Percentiles rank a stretch among this genome's conserved stretches.
phyloP scores from a whole-genome alignment of 2,797 vertebrate species.

The Falco columbarius region DNA sequence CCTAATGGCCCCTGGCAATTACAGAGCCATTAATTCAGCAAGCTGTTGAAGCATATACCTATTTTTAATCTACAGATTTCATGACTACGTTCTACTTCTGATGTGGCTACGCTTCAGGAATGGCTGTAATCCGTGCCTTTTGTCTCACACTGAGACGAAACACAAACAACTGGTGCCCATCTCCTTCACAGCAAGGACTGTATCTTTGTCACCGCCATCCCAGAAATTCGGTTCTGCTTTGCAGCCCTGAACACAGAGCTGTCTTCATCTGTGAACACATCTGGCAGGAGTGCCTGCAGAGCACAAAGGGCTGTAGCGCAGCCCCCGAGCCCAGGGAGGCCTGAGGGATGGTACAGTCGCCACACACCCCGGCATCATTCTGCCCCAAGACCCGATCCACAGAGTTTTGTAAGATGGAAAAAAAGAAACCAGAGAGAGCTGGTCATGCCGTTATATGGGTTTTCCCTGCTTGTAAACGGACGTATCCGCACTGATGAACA shows the following conservation, averaged over 20 bases:
- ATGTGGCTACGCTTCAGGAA: slow-evolving; percentile 10
- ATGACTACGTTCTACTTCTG: not conserved
- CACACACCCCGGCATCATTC: not conserved
- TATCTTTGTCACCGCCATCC: not conserved
- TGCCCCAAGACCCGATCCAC: not conserved
- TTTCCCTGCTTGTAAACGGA: not conserved
- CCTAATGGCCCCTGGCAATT: not conserved
- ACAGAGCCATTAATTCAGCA: not conserved
- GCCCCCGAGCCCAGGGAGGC: not conserved
- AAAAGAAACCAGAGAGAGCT: not conserved
- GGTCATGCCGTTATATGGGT: not conserved
- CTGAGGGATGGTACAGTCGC: not conserved
- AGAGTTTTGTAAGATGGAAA: not conserved
- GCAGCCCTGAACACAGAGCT: not conserved
- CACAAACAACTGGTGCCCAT: slow-evolving; percentile 16
- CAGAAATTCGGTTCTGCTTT: not conserved
- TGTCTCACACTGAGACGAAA: slow-evolving; percentile 14
- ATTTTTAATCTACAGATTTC: slow-evolving; percentile 19
- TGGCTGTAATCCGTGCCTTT: not conserved
- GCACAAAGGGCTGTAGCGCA: not conserved
- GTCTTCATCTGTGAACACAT: not conserved
- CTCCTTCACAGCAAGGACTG: not conserved
- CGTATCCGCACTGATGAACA: not conserved
- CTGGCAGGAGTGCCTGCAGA: not conserved
- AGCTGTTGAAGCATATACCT: not conserved